A percentile compares a stretch with the other conserved stretches of the same genome.
Conservation (phyloP, 2,888 invertebrate species). For the Meandrusa payeni region DNA sequence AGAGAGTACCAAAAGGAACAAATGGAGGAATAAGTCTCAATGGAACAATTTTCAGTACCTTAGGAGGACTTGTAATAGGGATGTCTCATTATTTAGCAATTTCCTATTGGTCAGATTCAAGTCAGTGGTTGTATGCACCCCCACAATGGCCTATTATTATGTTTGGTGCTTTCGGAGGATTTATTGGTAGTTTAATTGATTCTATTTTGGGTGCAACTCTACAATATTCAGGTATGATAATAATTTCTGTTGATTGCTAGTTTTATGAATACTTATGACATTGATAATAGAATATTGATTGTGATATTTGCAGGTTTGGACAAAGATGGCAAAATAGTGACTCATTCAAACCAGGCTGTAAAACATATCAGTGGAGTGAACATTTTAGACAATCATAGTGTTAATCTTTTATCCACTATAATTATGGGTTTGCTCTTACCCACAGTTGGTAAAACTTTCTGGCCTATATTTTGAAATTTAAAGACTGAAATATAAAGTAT, state of each 20-base stretch:
- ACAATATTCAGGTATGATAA: slow-evolving; percentile 88
- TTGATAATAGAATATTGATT: slow-evolving; percentile 1
- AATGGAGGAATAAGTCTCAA: slow-evolving; percentile 91
- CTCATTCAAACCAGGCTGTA: slow-evolving; percentile 84
- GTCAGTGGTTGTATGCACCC: slow-evolving; percentile 79
- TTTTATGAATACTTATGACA: neutral
- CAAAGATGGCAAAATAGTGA: slow-evolving; percentile 85
- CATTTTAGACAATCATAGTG: slow-evolving; percentile 92
- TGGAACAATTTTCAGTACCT: slow-evolving; percentile 78
- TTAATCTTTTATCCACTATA: slow-evolving; percentile 91
- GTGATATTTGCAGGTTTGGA: slow-evolving; percentile 81
- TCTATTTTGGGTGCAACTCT: slow-evolving; percentile 91
- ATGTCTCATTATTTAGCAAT: slow-evolving; percentile 85
- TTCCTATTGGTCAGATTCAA: slow-evolving; percentile 82
- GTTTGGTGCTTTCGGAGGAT: slow-evolving; percentile 86
- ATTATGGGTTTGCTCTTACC: slow-evolving; percentile 87
- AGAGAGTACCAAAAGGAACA: slow-evolving; percentile 91
- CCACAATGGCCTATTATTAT: slow-evolving; percentile 90
- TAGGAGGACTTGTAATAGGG: slow-evolving; percentile 88
- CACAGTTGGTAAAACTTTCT: slow-evolving; percentile 69
- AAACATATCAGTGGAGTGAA: slow-evolving; percentile 88
- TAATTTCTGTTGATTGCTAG: neutral
- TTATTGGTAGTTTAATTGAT: slow-evolving; percentile 90
- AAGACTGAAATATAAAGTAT: slow-evolving; percentile 21
- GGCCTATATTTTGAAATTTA: slow-evolving; percentile 45